Conservation (phyloP, 1,140 invertebrate species). For the Euwallacea fornicatus region DNA sequence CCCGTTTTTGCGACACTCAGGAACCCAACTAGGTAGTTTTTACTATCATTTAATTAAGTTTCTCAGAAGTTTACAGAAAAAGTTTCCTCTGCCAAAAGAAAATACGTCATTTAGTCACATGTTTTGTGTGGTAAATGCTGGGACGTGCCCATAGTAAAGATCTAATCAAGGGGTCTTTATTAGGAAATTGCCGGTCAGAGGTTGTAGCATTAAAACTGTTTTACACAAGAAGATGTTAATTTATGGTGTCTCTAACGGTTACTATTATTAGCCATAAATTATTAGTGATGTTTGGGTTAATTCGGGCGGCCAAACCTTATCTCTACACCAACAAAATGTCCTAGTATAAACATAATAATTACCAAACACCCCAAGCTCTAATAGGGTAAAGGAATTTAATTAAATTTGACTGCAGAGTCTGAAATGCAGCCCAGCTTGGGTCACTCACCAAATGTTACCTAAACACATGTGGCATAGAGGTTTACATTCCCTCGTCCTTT, state of each 20-base stretch:
- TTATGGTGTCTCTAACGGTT: slow-evolving; percentile 12
- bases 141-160: slow-evolving; percentile 6
- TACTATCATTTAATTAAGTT: slow-evolving; percentile 22
- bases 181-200: slow-evolving; percentile 30
- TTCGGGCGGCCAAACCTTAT: neutral
- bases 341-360: slow-evolving; percentile 30
- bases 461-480: slow-evolving; percentile 34
- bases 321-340: slow-evolving; percentile 9
- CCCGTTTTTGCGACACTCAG: slow-evolving; percentile 16
- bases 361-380: slow-evolving; percentile 26
- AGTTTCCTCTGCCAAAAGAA: neutral
- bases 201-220: slow-evolving; percentile 24
- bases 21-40: slow-evolving; percentile 7
- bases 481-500: slow-evolving; percentile 30
- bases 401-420: slow-evolving; percentile 35
- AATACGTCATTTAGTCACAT: neutral
- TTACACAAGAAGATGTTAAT: slow-evolving; percentile 19
- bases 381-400: slow-evolving; percentile 36
- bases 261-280: slow-evolving; percentile 10
- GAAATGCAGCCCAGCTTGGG: slow-evolving; percentile 36
- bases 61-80: neutral
- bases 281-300: neutral
- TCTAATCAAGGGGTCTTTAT: slow-evolving; percentile 20
- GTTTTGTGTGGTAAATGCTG: neutral
- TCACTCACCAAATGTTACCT: slow-evolving; percentile 38